Base-by-base conservation (phyloP, 1,140 invertebrate species). In the Rhizoglyphus robini region DNA sequence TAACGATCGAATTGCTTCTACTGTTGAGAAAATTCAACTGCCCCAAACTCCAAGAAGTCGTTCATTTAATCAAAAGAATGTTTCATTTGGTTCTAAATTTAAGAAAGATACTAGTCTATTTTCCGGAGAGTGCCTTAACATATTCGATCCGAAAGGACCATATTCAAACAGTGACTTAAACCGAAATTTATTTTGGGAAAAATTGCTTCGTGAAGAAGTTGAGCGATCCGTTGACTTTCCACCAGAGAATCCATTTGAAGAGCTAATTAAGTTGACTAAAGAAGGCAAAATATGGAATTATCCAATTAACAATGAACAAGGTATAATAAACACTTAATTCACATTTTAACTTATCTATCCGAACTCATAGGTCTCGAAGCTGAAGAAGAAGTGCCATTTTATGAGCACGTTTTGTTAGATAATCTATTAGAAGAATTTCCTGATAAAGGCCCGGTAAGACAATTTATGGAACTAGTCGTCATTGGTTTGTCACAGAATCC, bases 281-380 rank as follows among this genome's bases (percentile, higher is more conserved):
- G 83, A 93, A 75, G 90, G 90, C 49, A 96, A 93, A 79, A 70
- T 97, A 8, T 99, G 95, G 95, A 84, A 87, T 61, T 99, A 96
- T 75, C 96, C 96, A 13, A 94, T 99, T 65, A 80, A 98, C 75
- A 99, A 99, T 81, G 94, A 98, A 78, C 86, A 90, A 82, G 94
- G 90, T 90, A 78, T 69, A 63, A 23, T 4, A 57, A 54, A 36
- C n/a, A n/a, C n/a, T n/a, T n/a, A n/a, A 36, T 27, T 68, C 49
- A n/a, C 51, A 34, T 66, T 20, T 48, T 59, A 49, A 65, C 8
- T 34, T 31, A 63, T 68, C 41, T 34, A 54, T 32, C 18, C n/a
- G n/a, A n/a, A n/a, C n/a, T 66, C 78, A 47, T 71, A 88, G 87
- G 86, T 67, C 74, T 90, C 73, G 83, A 86, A 51, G 83, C 86